phyloP scores from a whole-genome alignment of 2,888 invertebrate species.

The Eristalis intricaria region DNA sequence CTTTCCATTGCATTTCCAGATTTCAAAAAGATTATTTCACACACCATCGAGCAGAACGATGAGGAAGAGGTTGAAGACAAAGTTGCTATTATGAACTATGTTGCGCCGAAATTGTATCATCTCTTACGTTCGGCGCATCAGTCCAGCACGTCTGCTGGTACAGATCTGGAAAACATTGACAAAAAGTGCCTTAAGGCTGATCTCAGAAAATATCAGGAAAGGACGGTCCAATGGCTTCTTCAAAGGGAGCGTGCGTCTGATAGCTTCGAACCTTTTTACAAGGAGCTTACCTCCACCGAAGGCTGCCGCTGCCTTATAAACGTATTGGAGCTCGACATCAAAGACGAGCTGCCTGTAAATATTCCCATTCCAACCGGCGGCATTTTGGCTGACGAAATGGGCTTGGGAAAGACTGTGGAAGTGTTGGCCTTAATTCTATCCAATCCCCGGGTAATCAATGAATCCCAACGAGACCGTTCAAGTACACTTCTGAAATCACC shows the following conservation, averaged over 20 bases:
- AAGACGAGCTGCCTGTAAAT: constrained; percentile 76
- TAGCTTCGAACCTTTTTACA: constrained; percentile 73
- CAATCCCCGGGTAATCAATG: constrained; percentile 79
- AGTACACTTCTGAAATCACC: constrained; percentile 25
- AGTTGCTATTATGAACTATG: constrained; percentile 76
- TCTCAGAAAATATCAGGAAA: constrained; percentile 85
- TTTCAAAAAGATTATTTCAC: not conserved
- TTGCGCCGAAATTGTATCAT: constrained; percentile 76
- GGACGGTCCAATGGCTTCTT: constrained; percentile 88
- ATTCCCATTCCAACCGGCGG: constrained; percentile 84
- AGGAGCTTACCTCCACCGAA: constrained; percentile 72
- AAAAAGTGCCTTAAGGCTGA: constrained; percentile 81
- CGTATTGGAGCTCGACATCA: constrained; percentile 73
- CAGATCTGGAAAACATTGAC: constrained; percentile 74
- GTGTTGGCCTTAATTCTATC: constrained; percentile 85
- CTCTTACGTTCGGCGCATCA: constrained; percentile 72
- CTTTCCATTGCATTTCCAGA: constrained; percentile 52
- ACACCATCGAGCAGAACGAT: not conserved
- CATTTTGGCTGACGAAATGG: constrained; percentile 91
- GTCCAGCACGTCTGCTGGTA: constrained; percentile 61
- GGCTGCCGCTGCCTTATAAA: constrained; percentile 76
- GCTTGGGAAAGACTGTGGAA: constrained; percentile 91
- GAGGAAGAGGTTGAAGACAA: constrained; percentile 3
- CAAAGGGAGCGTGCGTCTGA: constrained; percentile 81
- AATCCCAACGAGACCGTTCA: constrained; percentile 18